Conservation (phyloP, 2,888 invertebrate species). For the Bursaphelenchus okinawaensis region DNA sequence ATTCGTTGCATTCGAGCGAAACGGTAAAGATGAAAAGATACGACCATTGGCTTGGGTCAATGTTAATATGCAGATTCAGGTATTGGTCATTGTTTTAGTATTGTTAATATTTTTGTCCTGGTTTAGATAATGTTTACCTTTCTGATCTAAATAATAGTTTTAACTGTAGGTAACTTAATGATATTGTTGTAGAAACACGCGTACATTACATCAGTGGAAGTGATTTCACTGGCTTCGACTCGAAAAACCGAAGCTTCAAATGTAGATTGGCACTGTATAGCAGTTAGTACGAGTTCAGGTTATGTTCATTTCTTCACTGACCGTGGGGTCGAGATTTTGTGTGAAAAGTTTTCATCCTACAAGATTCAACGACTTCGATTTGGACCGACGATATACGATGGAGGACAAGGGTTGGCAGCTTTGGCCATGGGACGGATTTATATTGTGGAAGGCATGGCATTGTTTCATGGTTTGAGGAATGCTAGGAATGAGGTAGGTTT, state of each 20-base stretch:
- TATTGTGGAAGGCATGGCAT: conserved; percentile 31
- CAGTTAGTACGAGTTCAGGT: conserved; percentile 27
- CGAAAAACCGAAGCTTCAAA: conserved; percentile 25
- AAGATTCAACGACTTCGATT: conserved; percentile 36
- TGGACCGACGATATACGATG: conserved; percentile 34
- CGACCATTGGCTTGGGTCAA: neutral
- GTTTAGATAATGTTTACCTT: neutral
- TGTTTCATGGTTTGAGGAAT: conserved; percentile 35
- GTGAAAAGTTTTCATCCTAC: conserved; percentile 37
- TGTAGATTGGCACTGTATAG: conserved; percentile 36
- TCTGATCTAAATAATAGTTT: too few relatives aligned
- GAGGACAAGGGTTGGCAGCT: conserved; percentile 34
- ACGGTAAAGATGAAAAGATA: neutral
- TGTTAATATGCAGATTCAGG: neutral
- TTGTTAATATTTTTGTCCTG: neutral
- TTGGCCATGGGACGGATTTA: conserved; percentile 22
- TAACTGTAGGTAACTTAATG: too few relatives aligned
- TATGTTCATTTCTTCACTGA: conserved; percentile 45
- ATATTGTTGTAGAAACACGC: conserved; percentile 14
- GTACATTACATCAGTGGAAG: conserved; percentile 24
- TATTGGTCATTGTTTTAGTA: neutral
- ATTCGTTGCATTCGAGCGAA: conserved; percentile 28
- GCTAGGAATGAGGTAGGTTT: conserved; percentile 30
- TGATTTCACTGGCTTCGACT: conserved; percentile 30
- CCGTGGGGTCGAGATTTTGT: conserved; percentile 42